A percentile compares a stretch with the other conserved stretches of the same genome.
These are phyloP conservation scores for Ichneumoninae sp. DNA, from an alignment of 2,888 invertebrate species.

Conservation along the genomic window DNA sequence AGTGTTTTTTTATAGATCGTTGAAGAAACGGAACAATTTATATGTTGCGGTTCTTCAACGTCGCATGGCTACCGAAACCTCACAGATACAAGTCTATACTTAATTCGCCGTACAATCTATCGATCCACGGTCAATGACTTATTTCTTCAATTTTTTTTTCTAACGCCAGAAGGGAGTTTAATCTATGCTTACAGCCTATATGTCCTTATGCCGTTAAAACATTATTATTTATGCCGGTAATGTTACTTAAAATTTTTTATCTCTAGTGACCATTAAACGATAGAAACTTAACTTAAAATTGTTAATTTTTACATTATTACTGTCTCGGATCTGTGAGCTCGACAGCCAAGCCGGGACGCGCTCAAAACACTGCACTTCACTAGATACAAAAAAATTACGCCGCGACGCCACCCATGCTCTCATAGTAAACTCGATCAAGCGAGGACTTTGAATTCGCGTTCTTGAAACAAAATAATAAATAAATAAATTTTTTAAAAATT, in stretches of 20 bases:
- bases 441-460: slow-evolving; percentile 39
- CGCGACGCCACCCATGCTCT: slow-evolving; percentile 62
- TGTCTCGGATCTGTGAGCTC: slow-evolving; percentile 36
- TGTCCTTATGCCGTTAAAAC: neutral
- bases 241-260: neutral
- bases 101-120: neutral
- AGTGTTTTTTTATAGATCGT: slow-evolving; percentile 9
- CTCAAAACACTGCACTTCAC: slow-evolving; percentile 79
- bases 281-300: neutral
- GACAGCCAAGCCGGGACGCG: slow-evolving; percentile 68
- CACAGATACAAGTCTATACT: slow-evolving; percentile 9
- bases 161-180: neutral
- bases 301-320: neutral
- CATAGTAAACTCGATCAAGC: slow-evolving; percentile 32
- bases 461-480: slow-evolving; percentile 11
- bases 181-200: neutral
- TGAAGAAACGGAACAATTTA: slow-evolving; percentile 27
- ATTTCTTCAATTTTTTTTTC: neutral
- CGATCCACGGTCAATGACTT: neutral
- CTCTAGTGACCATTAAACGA: neutral
- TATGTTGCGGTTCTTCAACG: slow-evolving; percentile 29
- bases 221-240: neutral
- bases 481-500: slow-evolving; percentile 44
- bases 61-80: slow-evolving; percentile 26
- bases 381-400: slow-evolving; percentile 46